Percentiles rank a stretch among this genome's conserved stretches.
Evolutionary conservation across 2,888 invertebrate genomes (phyloP).

Genomic region (Noctua fimbriata): DNA sequence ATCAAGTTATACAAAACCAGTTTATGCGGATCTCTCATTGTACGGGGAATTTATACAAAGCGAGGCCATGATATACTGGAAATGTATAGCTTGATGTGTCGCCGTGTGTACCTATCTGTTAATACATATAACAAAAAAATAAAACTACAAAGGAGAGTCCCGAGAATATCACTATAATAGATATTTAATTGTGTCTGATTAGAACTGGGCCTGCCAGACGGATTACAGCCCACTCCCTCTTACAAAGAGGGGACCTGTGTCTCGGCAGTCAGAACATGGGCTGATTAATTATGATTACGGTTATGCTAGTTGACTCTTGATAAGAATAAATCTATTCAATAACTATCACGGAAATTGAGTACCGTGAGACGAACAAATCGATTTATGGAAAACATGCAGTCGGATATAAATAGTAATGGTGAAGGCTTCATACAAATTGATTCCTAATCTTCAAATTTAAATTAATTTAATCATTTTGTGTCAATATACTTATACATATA

Average conservation of each 20-base stretch:
- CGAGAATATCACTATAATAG: background rate
- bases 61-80: no score
- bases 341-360: background rate
- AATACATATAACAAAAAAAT: background rate
- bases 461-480: no score
- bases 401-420: background rate
- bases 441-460: no score
- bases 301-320: background rate
- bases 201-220: background rate
- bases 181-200: background rate
- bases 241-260: background rate
- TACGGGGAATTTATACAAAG: no score
- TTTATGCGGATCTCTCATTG: no score
- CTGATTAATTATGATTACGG: background rate
- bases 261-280: background rate
- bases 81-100: no score
- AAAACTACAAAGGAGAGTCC: background rate
- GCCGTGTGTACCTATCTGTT: no score
- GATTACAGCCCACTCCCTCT: background rate
- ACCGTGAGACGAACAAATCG: background rate
- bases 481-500: no score
- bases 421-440: background rate
- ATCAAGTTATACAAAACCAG: no score
- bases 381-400: background rate
- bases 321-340: background rate